Percentiles rank a stretch among this genome's conserved stretches.
These are phyloP conservation scores for Heterochromis multidens DNA, from an alignment of 2,113 vertebrate genomes.

Conservation along the genomic window DNA sequence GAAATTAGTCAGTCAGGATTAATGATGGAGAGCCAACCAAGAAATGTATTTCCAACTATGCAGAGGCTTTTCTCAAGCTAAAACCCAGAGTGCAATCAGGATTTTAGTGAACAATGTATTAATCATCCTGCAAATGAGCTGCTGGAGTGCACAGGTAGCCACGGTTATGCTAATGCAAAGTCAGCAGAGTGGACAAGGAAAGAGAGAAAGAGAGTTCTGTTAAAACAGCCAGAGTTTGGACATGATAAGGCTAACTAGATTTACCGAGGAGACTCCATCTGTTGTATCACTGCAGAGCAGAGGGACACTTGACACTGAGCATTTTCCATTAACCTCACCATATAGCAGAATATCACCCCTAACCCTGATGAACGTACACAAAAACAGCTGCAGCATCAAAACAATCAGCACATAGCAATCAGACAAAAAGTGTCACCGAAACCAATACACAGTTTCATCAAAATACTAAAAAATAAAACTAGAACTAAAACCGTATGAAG, in stretches of 20 bases:
- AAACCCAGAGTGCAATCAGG: not conserved
- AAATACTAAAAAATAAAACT: not conserved
- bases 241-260: not conserved
- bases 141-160: not conserved
- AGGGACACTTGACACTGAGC: not conserved
- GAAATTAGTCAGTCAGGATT: no score
- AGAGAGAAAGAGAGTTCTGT: not conserved
- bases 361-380: not conserved
- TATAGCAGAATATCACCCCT: not conserved
- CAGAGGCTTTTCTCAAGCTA: not conserved
- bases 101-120: not conserved
- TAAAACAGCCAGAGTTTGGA: not conserved
- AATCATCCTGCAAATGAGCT: not conserved
- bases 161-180: not conserved
- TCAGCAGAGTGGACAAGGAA: not conserved
- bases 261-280: not conserved
- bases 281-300: not conserved
- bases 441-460: not conserved
- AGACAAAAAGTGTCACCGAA: not conserved
- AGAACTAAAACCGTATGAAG: not conserved
- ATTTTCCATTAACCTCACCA: not conserved
- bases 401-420: not conserved
- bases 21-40: not conserved
- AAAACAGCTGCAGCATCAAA: not conserved
- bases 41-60: not conserved